These are phyloP conservation scores for Cotesia typhae DNA, from an alignment of 1,140 invertebrate species.

Conservation along the genomic window DNA sequence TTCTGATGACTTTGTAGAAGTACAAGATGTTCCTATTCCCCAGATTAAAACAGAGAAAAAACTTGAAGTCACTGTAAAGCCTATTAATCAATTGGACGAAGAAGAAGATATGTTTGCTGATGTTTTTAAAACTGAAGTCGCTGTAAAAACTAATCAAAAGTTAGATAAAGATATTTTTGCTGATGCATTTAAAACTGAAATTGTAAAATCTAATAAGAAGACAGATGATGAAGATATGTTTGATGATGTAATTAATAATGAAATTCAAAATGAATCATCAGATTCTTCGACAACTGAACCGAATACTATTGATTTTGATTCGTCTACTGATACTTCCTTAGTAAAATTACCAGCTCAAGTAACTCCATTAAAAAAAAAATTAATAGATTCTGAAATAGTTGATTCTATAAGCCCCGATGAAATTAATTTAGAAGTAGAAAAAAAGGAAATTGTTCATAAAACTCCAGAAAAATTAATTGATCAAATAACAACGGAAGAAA, in stretches of 20 bases:
- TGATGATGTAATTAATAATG: slow-evolving; percentile 30
- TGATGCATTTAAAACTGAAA: slow-evolving; percentile 32
- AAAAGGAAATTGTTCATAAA: neutral
- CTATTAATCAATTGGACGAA: slow-evolving; percentile 47
- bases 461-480: neutral
- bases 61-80: slow-evolving; percentile 54
- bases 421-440: neutral
- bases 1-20: slow-evolving; percentile 63
- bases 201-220: neutral
- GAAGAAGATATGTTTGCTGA: slow-evolving; percentile 40
- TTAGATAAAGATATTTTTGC: slow-evolving; percentile 38
- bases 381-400: neutral
- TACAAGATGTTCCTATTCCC: slow-evolving; percentile 50
- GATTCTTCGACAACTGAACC: neutral
- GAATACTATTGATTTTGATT: neutral
- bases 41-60: slow-evolving; percentile 29
- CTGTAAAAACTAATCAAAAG: neutral
- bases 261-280: neutral
- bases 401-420: no score
- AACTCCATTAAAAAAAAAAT: neutral
- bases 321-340: slow-evolving; percentile 2
- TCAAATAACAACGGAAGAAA: neutral
- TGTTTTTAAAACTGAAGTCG: slow-evolving; percentile 28
- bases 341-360: neutral
- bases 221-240: slow-evolving; percentile 34